These are phyloP conservation scores for Aphidius gifuensis DNA, from an alignment of 1,140 invertebrate species.

Conservation along the genomic window DNA sequence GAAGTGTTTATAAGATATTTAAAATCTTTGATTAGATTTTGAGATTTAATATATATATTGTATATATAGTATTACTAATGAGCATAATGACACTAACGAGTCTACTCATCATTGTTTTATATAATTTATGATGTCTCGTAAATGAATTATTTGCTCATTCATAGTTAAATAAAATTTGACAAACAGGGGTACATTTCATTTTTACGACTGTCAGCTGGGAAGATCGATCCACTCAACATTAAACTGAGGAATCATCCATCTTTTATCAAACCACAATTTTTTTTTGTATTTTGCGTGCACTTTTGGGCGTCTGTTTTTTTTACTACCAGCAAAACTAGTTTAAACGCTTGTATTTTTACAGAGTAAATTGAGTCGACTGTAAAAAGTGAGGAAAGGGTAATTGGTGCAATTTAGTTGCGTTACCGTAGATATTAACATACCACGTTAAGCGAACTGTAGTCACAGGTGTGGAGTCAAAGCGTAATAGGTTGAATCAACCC, in stretches of 20 bases:
- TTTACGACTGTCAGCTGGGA: slow-evolving; percentile 48
- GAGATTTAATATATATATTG: too few relatives aligned
- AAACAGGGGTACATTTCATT: slow-evolving; percentile 52
- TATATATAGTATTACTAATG: too few relatives aligned
- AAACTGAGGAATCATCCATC: slow-evolving; percentile 47
- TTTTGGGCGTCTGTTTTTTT: neutral
- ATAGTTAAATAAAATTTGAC: neutral
- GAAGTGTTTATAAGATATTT: too few relatives aligned
- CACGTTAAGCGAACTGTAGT: slow-evolving; percentile 3
- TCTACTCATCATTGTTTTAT: slow-evolving; percentile 7
- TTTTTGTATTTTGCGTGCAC: neutral
- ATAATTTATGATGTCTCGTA: neutral
- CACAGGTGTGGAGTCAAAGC: slow-evolving; percentile 25
- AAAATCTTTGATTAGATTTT: too few relatives aligned
- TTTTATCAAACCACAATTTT: slow-evolving; percentile 44
- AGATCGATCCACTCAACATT: slow-evolving; percentile 48
- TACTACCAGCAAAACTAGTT: neutral
- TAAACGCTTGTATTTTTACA: neutral
- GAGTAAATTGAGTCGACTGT: neutral
- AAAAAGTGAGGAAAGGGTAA: slow-evolving; percentile 1
- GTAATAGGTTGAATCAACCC: slow-evolving; percentile 26
- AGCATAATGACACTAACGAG: too few relatives aligned
- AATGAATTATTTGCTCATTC: neutral
- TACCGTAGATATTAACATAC: neutral
- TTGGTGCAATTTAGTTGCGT: slow-evolving; percentile 14